Evolutionary conservation across 1,140 invertebrate species (phyloP), one percentile per base, ranked within the genome.

Genomic region (Drosophila truncata): DNA sequence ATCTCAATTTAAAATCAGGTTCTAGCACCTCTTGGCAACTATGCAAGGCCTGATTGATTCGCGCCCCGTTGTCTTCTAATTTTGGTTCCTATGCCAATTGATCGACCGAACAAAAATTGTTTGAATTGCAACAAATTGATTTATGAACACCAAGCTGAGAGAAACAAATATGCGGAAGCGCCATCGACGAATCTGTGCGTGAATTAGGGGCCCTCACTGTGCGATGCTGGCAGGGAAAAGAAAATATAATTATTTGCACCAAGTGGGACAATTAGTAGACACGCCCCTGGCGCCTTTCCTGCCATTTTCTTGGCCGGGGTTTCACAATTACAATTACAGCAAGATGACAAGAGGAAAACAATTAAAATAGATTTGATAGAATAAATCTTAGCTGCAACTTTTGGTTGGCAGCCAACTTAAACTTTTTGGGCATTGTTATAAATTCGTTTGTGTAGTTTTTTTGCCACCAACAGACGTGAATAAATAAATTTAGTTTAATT

Each of bases 71-170:
- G 31, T 79, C 62, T 65, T 69, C 62, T 73, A 78, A 69, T 82
- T 86, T 86, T 78, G 73, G 63, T 39, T 29, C 42, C 63, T 61
- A 72, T 54, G 83, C 61, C 82, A 86, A 82, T 86, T 87, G 83
- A 81, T 64, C 63, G 83, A 49, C 57, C 52, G 52, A 46, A n/a
- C 5, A 29, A 58, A 64, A 58, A 64, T 78, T 88, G 76, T 83
- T 86, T 52, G 52, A 80, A 83, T 70, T 84, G 83, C 80, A 84
- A 70, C 72, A 88, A 87, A 87, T 88, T 87, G 80, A 87, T 87
- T 88, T 87, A 87, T 84, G 84, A 87, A 58, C 46, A 69, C 46
- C 69, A 62, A 49, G 49, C 23, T 64, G 35, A 27, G 13, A 64
- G 20, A 16, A 82, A 67, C 35, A 50, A 67, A 62, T 72, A 88